A percentile compares a stretch with the other conserved stretches of the same genome.
phyloP scores from a whole-genome alignment of 2,888 invertebrate genomes.

The Diarsia brunnea region DNA sequence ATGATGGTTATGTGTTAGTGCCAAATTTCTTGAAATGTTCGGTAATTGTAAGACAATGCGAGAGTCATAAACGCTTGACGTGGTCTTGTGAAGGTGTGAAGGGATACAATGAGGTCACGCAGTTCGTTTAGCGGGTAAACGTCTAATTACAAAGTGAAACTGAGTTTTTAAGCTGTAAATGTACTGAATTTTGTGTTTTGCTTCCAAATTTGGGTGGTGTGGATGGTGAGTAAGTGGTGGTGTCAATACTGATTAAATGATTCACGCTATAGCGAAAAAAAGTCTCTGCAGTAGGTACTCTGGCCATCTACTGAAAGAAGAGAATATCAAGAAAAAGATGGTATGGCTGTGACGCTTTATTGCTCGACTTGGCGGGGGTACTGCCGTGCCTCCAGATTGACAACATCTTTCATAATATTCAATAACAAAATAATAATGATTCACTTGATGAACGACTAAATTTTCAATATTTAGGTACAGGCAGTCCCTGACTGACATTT shows the following conservation, averaged over 20 bases:
- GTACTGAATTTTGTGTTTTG: conserved; percentile 30
- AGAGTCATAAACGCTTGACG: conserved; percentile 85
- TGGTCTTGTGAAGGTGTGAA: conserved; percentile 77
- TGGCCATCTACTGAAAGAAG: too few species aligned
- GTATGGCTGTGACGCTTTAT: too few species aligned
- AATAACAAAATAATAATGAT: too few species aligned
- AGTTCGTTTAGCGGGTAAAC: conserved; percentile 65
- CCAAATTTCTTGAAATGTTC: conserved; percentile 87
- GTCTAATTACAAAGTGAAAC: conserved; percentile 69
- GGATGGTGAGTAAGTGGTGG: conserved; percentile 13
- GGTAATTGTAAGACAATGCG: conserved; percentile 88
- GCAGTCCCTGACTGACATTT: too few species aligned
- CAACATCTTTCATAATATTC: too few species aligned
- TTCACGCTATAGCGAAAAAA: neutral
- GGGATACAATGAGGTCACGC: conserved; percentile 81
- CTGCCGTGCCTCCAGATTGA: too few species aligned
- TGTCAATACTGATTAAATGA: conserved; percentile 41
- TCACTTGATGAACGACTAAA: too few species aligned
- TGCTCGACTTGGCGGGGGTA: too few species aligned
- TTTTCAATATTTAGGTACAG: too few species aligned
- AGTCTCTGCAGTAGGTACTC: too few species aligned
- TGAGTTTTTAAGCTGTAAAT: conserved; percentile 48
- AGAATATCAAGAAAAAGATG: too few species aligned
- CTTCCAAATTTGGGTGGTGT: conserved; percentile 50
- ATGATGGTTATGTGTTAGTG: conserved; percentile 75